Conservation (phyloP, 2,113 vertebrate species). For the Myiopsitta monachus region DNA sequence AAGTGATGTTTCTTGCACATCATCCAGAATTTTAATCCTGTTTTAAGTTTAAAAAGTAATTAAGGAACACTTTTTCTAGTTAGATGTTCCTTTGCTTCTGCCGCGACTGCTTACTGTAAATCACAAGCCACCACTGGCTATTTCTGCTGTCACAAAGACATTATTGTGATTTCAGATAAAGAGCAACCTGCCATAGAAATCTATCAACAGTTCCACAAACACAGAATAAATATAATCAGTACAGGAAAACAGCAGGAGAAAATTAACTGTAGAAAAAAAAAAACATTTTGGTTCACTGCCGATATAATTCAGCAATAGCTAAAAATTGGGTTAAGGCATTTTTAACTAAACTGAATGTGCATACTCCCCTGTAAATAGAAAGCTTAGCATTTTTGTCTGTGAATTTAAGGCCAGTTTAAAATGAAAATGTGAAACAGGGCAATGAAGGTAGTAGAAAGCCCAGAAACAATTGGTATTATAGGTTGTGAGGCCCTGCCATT, state of each 20-base stretch:
- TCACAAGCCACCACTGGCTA: neutral
- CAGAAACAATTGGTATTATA: neutral
- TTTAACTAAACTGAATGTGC: neutral
- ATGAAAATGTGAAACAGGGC: neutral
- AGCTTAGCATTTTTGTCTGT: neutral
- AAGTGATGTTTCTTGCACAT: neutral
- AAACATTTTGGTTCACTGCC: neutral
- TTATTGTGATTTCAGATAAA: neutral
- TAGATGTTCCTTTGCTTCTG: neutral
- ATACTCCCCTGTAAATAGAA: neutral
- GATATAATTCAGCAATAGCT: neutral
- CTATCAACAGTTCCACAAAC: neutral
- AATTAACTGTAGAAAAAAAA: neutral
- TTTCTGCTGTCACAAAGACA: neutral
- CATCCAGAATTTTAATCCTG: neutral
- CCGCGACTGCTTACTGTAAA: neutral
- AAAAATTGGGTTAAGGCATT: neutral
- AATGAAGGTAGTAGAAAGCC: neutral
- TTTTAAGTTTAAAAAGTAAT: neutral
- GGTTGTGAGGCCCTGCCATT: neutral
- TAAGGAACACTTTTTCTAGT: neutral
- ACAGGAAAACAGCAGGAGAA: neutral
- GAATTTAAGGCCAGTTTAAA: neutral
- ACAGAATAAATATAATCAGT: neutral
- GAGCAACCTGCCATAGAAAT: neutral